A percentile compares a stretch with the other conserved stretches of the same genome.
Conservation (phyloP, 1,140 invertebrate genomes). For the Aphaenogaster ashmeadi region DNA sequence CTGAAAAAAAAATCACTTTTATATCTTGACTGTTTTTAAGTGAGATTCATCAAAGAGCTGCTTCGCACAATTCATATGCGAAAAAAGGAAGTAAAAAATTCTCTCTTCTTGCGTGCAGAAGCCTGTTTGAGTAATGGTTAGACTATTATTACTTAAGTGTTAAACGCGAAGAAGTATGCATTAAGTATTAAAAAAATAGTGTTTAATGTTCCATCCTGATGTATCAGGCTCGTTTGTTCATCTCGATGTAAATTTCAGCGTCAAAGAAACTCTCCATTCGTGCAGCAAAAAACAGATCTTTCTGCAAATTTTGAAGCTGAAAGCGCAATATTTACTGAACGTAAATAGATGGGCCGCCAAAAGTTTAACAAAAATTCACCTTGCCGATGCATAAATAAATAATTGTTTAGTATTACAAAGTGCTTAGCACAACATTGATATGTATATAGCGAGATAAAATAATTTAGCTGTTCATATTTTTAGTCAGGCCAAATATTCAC, state of each 20-base stretch:
- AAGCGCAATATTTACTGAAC: conserved; percentile 41
- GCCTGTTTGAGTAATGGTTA: conserved; percentile 40
- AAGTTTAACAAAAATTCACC: not conserved
- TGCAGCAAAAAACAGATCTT: conserved; percentile 41
- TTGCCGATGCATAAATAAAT: not conserved
- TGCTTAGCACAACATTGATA: not conserved
- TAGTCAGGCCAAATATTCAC: not conserved
- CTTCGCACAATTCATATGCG: conserved; percentile 13
- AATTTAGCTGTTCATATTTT: not conserved
- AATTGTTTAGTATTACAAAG: conserved; percentile 26
- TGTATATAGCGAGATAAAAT: not conserved
- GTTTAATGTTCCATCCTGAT: conserved; percentile 23
- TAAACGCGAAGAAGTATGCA: conserved; percentile 33
- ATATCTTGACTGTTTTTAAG: not conserved
- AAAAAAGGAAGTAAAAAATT: conserved; percentile 15
- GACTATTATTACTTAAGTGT: conserved; percentile 35
- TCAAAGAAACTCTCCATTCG: conserved; percentile 51
- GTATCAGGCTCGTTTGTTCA: not conserved
- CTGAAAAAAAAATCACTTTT: conserved; percentile 84
- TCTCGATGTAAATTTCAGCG: conserved; percentile 16
- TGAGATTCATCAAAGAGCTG: conserved; percentile 5
- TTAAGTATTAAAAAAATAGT: not conserved
- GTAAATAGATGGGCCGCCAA: not conserved
- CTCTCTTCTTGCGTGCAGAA: conserved; percentile 30
- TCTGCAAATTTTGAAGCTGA: conserved; percentile 34